Base-by-base conservation (phyloP, 1,140 invertebrate genomes). In the Caerostris extrusa region DNA sequence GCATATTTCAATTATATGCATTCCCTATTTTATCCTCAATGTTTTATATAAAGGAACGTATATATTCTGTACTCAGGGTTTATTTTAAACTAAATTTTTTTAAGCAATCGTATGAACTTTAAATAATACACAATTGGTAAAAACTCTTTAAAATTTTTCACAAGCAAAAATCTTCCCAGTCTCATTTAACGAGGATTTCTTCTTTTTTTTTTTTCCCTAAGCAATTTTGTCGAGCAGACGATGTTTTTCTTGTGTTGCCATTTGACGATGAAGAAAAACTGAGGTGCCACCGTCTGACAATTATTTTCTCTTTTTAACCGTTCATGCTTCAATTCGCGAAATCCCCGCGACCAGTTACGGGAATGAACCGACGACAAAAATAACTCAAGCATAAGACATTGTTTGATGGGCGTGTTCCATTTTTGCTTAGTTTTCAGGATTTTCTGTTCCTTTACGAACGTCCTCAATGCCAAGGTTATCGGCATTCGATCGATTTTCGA, bases 331-430 rank as follows among this genome's bases (percentile, higher is more conserved):
- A 77, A 10, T 77, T 77, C 71, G 34, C 53, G 71, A 77, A 77
- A 77, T 10, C 10, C 61, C 34, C 34, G 71, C 10, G 71, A 77
- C 71, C 71, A 77, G 71, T 77, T 77, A 77, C 71, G 71, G 71
- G 71, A 50, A 77, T 77, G 69, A 77, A 77, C 69, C 69, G 50
- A 50, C 19, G 69, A 77, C 34, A 77, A 53, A 77, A 77, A 77
- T 50, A 77, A 77, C 71, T 77, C 71, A 77, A 53, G 71, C 71
- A 77, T 77, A 77, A 77, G 71, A 77, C 71, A 77, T 77, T 77
- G 71, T 77, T 77, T 77, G 71, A 77, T 77, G 71, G 71, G 71
- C 71, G 71, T 77, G 71, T 77, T 77, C 71, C 71, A 77, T 77
- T 77, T 77, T 77, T 77, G 50, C 71, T 77, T 77, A 53, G 19